Conservation (phyloP, 2,888 invertebrate species). For the Ormia ochracea region DNA sequence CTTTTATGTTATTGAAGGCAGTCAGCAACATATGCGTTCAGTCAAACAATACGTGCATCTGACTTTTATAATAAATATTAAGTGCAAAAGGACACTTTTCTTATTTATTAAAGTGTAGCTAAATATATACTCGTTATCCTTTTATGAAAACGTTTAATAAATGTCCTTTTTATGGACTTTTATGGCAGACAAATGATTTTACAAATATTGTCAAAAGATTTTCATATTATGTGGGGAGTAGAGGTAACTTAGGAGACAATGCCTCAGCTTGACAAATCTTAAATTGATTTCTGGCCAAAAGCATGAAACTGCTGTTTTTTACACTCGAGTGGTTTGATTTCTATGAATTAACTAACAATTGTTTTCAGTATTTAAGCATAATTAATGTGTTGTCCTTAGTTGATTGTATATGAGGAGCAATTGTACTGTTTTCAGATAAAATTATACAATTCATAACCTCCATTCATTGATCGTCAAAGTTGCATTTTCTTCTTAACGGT, state of each 20-base stretch:
- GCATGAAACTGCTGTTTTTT: conserved; percentile 22
- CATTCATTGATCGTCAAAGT: conserved; percentile 49
- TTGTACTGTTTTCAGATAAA: conserved; percentile 38
- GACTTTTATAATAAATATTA: conserved; percentile 32
- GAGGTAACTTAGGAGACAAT: conserved; percentile 47
- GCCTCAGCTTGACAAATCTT: conserved; percentile 63
- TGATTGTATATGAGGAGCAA: conserved; percentile 45
- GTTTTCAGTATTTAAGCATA: conserved; percentile 60
- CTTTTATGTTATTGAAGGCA: conserved; percentile 32
- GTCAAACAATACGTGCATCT: conserved; percentile 38
- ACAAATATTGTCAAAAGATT: conserved; percentile 22
- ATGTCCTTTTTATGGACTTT: conserved; percentile 46
- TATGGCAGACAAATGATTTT: conserved; percentile 58
- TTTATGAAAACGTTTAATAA: neutral
- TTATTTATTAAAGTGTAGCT: conserved; percentile 14
- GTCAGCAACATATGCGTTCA: conserved; percentile 23
- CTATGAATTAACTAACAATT: conserved; percentile 12
- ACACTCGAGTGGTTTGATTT: conserved; percentile 36
- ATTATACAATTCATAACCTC: conserved; percentile 57
- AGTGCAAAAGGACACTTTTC: conserved; percentile 11
- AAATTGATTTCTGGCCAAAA: conserved; percentile 42
- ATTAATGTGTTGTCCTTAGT: conserved; percentile 65
- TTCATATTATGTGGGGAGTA: conserved; percentile 28
- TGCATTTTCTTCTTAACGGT: conserved; percentile 25
- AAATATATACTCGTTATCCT: conserved; percentile 45